phyloP scores from a whole-genome alignment of 1,140 invertebrate species.

The Drosophila albomicans region DNA sequence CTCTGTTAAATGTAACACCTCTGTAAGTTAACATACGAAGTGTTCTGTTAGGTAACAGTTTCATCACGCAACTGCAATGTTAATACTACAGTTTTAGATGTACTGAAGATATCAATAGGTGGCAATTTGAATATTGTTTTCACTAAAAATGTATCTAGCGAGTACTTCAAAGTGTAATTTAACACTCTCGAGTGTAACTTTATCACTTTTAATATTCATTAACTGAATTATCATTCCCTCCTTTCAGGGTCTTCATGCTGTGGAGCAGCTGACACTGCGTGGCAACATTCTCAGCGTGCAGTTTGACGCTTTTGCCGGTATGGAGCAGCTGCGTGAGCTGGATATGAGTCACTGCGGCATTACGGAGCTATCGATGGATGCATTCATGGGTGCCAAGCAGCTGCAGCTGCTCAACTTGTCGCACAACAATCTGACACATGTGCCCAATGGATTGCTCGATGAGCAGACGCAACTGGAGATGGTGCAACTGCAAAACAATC shows the following conservation, averaged over 20 bases:
- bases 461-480: conserved; percentile 87
- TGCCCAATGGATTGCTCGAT: conserved; percentile 88
- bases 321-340: conserved; percentile 87
- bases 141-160: too few relatives aligned
- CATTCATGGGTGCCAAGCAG: conserved; percentile 88
- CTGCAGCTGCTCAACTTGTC: conserved; percentile 88
- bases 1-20: too few relatives aligned
- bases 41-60: too few relatives aligned
- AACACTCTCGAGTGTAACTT: too few relatives aligned
- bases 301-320: conserved; percentile 89
- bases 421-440: conserved; percentile 86
- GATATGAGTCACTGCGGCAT: conserved; percentile 88
- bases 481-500: conserved; percentile 88
- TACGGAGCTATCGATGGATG: conserved; percentile 88
- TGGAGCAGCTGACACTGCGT: conserved; percentile 70
- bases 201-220: too few relatives aligned
- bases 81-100: too few relatives aligned
- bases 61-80: too few relatives aligned
- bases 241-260: conserved; percentile 75
- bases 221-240: background rate
- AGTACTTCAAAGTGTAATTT: too few relatives aligned
- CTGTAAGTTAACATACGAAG: too few relatives aligned
- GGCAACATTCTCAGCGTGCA: conserved; percentile 88
- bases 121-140: too few relatives aligned
- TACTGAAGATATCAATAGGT: too few relatives aligned